Conservation (phyloP, 2,888 invertebrate species). For the Scaptomyza polygonia region DNA sequence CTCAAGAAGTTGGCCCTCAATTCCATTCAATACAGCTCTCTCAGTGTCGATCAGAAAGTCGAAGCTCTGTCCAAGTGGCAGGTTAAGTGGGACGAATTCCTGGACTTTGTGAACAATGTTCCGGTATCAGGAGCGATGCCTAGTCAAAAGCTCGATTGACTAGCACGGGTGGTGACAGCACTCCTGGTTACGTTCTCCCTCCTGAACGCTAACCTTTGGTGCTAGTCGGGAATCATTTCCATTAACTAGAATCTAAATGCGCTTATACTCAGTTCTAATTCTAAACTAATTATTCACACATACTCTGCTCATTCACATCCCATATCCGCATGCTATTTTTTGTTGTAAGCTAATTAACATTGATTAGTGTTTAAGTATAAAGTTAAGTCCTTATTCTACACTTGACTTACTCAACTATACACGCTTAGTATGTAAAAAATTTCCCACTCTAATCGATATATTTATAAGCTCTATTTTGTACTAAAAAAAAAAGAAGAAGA, state of each 20-base stretch:
- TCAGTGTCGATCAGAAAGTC: slow-evolving; percentile 85
- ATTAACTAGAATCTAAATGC: background rate
- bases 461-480: slow-evolving; percentile 27
- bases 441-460: slow-evolving; percentile 25
- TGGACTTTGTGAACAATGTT: slow-evolving; percentile 80
- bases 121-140: slow-evolving; percentile 10
- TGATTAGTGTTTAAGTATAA: slow-evolving; percentile 56
- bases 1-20: slow-evolving; percentile 91
- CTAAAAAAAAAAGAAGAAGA: slow-evolving; percentile 20
- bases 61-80: slow-evolving; percentile 86
- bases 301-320: slow-evolving; percentile 27
- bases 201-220: slow-evolving; percentile 37
- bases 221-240: slow-evolving; percentile 48
- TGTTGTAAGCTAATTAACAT: slow-evolving; percentile 63
- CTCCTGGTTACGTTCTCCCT: slow-evolving; percentile 45
- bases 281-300: slow-evolving; percentile 6
- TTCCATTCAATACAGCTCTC: slow-evolving; percentile 89
- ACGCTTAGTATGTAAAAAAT: slow-evolving; percentile 31
- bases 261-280: slow-evolving; percentile 19
- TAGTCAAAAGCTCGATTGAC: slow-evolving; percentile 74
- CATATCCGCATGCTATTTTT: slow-evolving; percentile 21
- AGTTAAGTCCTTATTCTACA: slow-evolving; percentile 23
- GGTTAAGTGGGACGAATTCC: slow-evolving; percentile 86
- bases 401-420: slow-evolving; percentile 18
- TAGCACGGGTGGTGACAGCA: slow-evolving; percentile 77